A percentile compares a stretch with the other conserved stretches of the same genome.
phyloP scores from a whole-genome alignment of 2,113 vertebrate species.

The Salvelinus fontinalis region DNA sequence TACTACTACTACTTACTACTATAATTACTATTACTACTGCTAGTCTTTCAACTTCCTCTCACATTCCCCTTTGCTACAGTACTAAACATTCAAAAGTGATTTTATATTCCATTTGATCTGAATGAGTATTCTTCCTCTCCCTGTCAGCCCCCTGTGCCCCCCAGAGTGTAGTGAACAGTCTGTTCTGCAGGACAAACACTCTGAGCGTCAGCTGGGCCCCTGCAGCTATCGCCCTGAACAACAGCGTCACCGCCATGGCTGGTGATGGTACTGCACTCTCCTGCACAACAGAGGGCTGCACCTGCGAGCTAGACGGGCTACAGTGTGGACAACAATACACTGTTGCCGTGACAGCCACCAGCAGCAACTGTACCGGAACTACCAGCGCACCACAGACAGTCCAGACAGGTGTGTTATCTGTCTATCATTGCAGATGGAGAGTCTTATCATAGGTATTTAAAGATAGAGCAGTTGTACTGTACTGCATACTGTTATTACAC shows the following conservation, averaged over 20 bases:
- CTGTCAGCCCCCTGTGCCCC: constrained; percentile 73
- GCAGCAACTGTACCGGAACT: constrained; percentile 55
- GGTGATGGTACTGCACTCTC: constrained; percentile 20
- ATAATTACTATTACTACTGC: not conserved
- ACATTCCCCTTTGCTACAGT: not conserved
- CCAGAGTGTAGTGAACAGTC: constrained; percentile 33
- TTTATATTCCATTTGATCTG: not conserved
- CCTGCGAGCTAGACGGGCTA: constrained; percentile 56
- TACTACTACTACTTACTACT: no score
- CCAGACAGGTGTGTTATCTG: constrained; percentile 54
- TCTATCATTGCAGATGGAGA: no score
- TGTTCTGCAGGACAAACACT: constrained; percentile 64
- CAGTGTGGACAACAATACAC: constrained; percentile 65
- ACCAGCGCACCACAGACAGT: constrained; percentile 38
- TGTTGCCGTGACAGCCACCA: constrained; percentile 53
- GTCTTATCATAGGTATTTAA: no score
- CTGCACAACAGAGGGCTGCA: constrained; percentile 51
- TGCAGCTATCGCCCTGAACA: constrained; percentile 50
- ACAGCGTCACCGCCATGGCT: constrained; percentile 51
- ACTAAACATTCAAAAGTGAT: not conserved
- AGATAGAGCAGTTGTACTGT: no score
- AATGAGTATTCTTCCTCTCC: not conserved
- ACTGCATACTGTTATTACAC: no score
- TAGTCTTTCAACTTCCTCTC: not conserved
- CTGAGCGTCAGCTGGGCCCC: constrained; percentile 65